Conservation (phyloP, 2,888 invertebrate genomes). For the Pristionchus exspectatus region DNA sequence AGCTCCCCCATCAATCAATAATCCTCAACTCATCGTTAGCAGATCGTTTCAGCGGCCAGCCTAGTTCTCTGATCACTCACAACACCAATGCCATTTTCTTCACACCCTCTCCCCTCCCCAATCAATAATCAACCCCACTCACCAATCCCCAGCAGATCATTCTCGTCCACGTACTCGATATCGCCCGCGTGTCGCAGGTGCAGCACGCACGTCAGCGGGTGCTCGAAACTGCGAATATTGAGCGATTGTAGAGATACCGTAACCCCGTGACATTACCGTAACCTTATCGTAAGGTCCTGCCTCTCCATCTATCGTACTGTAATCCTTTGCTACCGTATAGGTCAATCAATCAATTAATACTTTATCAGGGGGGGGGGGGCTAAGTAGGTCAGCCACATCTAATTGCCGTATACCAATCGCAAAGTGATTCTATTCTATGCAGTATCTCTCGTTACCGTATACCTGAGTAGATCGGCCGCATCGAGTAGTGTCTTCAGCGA, state of each 20-base stretch:
- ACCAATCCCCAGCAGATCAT: constrained; percentile 92
- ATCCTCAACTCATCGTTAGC: too few species aligned
- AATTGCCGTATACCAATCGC: neutral
- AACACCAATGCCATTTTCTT: neutral
- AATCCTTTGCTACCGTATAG: neutral
- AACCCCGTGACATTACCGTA: neutral
- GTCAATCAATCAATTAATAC: neutral
- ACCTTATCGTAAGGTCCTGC: neutral
- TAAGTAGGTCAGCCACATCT: neutral
- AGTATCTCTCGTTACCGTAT: neutral
- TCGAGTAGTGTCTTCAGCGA: constrained; percentile 64
- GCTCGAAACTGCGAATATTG: constrained; percentile 70
- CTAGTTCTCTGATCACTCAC: too few species aligned
- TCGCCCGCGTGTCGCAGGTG: constrained; percentile 77
- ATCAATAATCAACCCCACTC: constrained; percentile 84
- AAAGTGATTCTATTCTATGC: neutral
- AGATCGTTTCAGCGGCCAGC: too few species aligned
- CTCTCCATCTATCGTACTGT: neutral
- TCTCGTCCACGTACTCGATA: constrained; percentile 88
- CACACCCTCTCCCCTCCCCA: neutral
- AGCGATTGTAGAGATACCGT: neutral
- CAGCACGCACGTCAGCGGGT: constrained; percentile 67
- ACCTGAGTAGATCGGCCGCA: constrained; percentile 67
- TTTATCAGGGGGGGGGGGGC: neutral
- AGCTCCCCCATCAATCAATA: neutral